These are phyloP conservation scores for Chloroceryle inda DNA, from an alignment of 2,797 vertebrate genomes.

Conservation along the genomic window DNA sequence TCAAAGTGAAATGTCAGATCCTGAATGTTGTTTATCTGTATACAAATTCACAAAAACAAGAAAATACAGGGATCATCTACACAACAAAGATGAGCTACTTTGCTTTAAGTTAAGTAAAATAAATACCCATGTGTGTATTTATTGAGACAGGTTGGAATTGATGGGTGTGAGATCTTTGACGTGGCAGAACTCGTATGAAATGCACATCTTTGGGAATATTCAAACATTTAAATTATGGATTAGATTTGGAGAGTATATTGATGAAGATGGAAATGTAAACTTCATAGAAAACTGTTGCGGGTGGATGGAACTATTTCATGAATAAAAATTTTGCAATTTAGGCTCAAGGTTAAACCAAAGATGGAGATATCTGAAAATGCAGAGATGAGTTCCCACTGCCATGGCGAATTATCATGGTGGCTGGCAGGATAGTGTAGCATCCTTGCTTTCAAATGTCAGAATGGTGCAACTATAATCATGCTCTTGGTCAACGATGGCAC, in stretches of 20 bases:
- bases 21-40: conserved; percentile 73
- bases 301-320: background rate
- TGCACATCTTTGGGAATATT: background rate
- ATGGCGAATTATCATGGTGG: background rate
- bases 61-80: conserved; percentile 49
- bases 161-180: background rate
- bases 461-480: background rate
- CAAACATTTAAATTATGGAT: background rate
- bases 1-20: conserved; percentile 76
- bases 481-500: background rate
- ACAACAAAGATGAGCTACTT: conserved; percentile 57
- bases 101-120: conserved; percentile 52
- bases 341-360: conserved; percentile 28
- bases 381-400: background rate
- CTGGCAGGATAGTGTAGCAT: background rate
- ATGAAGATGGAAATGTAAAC: conserved; percentile 27
- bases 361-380: background rate
- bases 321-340: background rate
- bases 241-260: background rate
- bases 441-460: background rate
- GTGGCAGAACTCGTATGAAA: background rate
- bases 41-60: conserved; percentile 69
- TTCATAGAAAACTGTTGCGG: background rate
- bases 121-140: conserved; percentile 22
- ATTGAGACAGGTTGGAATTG: background rate